Evolutionary conservation across 2,888 invertebrate genomes (phyloP), one percentile per base, ranked within the genome.

Genomic region (Gastracanthus pulcherrimus): DNA sequence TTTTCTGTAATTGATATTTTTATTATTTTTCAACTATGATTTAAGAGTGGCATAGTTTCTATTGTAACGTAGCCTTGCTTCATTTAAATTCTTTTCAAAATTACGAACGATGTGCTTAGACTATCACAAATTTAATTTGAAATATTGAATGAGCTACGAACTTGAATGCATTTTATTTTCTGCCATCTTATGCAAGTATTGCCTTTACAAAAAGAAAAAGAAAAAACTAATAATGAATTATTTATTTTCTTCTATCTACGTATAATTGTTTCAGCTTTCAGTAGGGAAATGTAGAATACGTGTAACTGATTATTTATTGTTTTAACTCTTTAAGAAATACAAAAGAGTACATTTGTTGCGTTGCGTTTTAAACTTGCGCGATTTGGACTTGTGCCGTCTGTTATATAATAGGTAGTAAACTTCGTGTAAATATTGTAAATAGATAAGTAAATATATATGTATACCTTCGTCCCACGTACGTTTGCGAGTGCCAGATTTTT

Each of bases 401-500:
- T 48, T 70, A 36, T 11, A 45, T 48, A 48, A 70, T 60, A 26
- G 23, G 45, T 69, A 76, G 62, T 71, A 76, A 72, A 72, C 66
- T 71, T 69, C 55, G 45, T 87, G 86, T 87, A 87, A 84, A 86
- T 86, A 86, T 79, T 87, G 86, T 86, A 86, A 86, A 87, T 86
- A 87, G 83, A 62, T 60, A 29, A 11, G 3, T 55, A 67, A 64
- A 41, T 69, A 62, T 11, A 58, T 62, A 23, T 19, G 41, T n/a
- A 55, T 41, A 7, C 60, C 26, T 29, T 64, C 36, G 23, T 66
- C 75, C 45, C 62, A 34, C 45, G 23, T 62, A 3, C 13, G 5
- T 62, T 29, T 6, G 6, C n/a, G 45, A 34, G 38, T 69, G 69
- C 66, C 66, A 76, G 60, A 66, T 64, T 62, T 19, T 74, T 48